Conservation (phyloP, 2,797 vertebrate species). For the Amblyraja radiata region DNA sequence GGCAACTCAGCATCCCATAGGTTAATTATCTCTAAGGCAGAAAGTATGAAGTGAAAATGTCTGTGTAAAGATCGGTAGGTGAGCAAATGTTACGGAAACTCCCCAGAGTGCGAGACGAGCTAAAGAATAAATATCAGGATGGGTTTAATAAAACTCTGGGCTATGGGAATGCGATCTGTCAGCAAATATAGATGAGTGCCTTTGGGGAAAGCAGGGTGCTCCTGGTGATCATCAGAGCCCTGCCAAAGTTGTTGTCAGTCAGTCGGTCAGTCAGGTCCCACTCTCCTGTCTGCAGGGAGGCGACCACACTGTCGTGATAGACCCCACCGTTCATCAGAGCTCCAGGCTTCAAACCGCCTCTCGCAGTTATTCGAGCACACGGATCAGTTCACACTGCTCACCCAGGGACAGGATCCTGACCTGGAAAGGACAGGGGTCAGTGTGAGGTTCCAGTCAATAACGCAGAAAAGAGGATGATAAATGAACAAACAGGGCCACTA, state of each 20-base stretch:
- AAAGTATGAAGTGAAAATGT: background rate
- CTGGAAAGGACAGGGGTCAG: background rate
- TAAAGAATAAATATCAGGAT: conserved; percentile 3
- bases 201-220: background rate
- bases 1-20: background rate
- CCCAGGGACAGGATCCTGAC: background rate
- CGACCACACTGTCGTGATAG: too few species aligned
- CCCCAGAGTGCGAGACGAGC: background rate
- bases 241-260: background rate
- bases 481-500: background rate
- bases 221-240: too few species aligned
- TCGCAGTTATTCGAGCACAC: too few species aligned
- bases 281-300: background rate
- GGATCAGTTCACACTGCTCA: background rate
- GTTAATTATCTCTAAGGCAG: background rate
- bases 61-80: background rate
- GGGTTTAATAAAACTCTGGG: background rate
- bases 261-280: background rate
- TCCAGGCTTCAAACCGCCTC: background rate
- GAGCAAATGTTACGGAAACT: conserved; percentile 26
- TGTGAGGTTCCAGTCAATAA: background rate
- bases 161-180: background rate
- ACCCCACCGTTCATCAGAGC: background rate
- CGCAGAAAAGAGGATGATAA: background rate
- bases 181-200: background rate